Percentiles rank a stretch among this genome's conserved stretches.
phyloP scores from a whole-genome alignment of 2,888 invertebrate species.

The Glaucopsyche alexis region DNA sequence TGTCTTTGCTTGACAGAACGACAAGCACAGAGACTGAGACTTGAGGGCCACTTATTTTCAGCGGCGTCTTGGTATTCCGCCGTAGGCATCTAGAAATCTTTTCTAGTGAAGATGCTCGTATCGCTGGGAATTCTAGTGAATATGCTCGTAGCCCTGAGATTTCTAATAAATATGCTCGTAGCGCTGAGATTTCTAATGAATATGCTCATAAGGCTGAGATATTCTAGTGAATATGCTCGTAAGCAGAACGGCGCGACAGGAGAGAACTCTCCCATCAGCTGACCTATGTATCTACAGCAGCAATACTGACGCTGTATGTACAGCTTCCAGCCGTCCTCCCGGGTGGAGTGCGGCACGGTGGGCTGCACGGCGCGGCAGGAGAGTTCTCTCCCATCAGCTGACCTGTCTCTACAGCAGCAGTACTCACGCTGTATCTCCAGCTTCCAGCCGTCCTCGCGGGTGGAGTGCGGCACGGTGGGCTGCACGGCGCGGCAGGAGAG shows the following conservation, averaged over 20 bases:
- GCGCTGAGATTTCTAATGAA: no score
- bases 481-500: conserved; percentile 72
- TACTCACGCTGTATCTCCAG: conserved; percentile 84
- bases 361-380: conserved; percentile 72
- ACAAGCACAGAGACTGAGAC: no score
- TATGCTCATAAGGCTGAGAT: background rate
- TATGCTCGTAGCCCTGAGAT: background rate
- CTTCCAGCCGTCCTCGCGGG: conserved; percentile 82
- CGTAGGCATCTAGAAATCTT: no score
- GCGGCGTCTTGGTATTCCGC: no score
- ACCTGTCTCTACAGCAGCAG: background rate
- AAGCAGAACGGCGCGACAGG: background rate
- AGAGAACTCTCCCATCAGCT: background rate
- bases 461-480: conserved; percentile 70
- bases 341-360: conserved; percentile 71
- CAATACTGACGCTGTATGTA: conserved; percentile 83
- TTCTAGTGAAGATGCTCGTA: no score
- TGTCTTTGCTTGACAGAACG: no score
- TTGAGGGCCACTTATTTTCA: no score
- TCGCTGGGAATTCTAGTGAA: background rate
- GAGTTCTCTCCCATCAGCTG: conserved; percentile 46
- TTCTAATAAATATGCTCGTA: background rate
- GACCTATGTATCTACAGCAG: background rate
- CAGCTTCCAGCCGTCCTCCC: conserved; percentile 83
- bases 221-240: background rate